phyloP scores from a whole-genome alignment of 2,888 invertebrate species.

The Meiosimyza decipiens region DNA sequence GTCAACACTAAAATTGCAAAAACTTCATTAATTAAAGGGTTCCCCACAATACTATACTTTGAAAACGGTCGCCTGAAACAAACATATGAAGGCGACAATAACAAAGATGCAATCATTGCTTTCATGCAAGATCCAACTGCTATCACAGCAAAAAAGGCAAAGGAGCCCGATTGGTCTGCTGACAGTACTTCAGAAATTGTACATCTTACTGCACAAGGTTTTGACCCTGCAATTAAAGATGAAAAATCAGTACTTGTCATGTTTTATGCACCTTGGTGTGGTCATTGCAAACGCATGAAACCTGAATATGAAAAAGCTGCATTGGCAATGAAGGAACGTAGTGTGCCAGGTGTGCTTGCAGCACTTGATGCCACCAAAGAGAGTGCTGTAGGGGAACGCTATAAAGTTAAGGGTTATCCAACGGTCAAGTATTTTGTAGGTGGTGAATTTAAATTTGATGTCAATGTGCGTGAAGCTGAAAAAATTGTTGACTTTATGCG shows the following conservation, averaged over 20 bases:
- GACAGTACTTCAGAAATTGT: conserved; percentile 80
- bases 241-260: conserved; percentile 84
- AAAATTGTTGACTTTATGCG: conserved; percentile 86
- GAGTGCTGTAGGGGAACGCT: conserved; percentile 74
- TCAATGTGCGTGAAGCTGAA: conserved; percentile 79
- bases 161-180: conserved; percentile 81
- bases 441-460: conserved; percentile 83
- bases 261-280: conserved; percentile 94
- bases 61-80: conserved; percentile 80
- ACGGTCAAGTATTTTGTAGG: conserved; percentile 82
- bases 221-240: conserved; percentile 73
- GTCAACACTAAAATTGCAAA: background rate
- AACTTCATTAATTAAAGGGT: conserved; percentile 68
- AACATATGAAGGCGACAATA: conserved; percentile 87
- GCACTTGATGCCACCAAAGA: conserved; percentile 89
- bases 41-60: conserved; percentile 79
- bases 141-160: conserved; percentile 69
- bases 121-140: conserved; percentile 81
- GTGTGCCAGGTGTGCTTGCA: conserved; percentile 80
- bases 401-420: conserved; percentile 82
- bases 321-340: conserved; percentile 74
- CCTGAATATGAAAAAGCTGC: conserved; percentile 89
- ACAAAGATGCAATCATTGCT: conserved; percentile 77
- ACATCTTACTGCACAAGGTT: conserved; percentile 79
- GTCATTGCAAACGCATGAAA: conserved; percentile 89